Conservation (phyloP, 1,140 invertebrate genomes). For the Eueides isabella region DNA sequence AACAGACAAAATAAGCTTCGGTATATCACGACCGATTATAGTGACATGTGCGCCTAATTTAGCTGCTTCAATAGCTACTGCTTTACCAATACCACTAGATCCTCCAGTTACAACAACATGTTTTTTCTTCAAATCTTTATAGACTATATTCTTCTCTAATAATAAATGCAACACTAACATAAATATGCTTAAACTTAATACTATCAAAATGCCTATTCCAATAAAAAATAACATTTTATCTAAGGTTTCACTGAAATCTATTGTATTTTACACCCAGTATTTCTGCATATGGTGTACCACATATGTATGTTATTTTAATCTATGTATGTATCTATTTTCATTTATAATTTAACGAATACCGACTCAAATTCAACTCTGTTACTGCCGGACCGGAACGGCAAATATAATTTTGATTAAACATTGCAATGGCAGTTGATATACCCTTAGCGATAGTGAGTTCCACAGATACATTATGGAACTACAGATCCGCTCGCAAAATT, state of each 20-base stretch:
- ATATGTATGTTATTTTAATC: not conserved
- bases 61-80: slow-evolving; percentile 89
- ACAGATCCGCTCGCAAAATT: too few species aligned
- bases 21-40: slow-evolving; percentile 91
- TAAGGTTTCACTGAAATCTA: not conserved
- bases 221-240: slow-evolving; percentile 38
- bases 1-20: slow-evolving; percentile 85
- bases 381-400: not conserved
- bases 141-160: slow-evolving; percentile 61
- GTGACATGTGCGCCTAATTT: slow-evolving; percentile 93
- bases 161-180: slow-evolving; percentile 44
- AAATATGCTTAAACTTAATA: slow-evolving; percentile 41
- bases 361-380: not conserved
- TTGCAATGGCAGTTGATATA: not conserved
- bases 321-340: not conserved
- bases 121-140: slow-evolving; percentile 73
- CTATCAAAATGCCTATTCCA: slow-evolving; percentile 34
- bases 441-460: not conserved
- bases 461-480: not conserved
- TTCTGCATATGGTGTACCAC: too few species aligned
- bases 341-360: not conserved
- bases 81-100: slow-evolving; percentile 97
- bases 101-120: slow-evolving; percentile 94
- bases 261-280: not conserved
- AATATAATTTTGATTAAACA: too few species aligned